Evolutionary conservation across 2,113 vertebrate species (phyloP).

Genomic region (Desmodus rotundus): DNA sequence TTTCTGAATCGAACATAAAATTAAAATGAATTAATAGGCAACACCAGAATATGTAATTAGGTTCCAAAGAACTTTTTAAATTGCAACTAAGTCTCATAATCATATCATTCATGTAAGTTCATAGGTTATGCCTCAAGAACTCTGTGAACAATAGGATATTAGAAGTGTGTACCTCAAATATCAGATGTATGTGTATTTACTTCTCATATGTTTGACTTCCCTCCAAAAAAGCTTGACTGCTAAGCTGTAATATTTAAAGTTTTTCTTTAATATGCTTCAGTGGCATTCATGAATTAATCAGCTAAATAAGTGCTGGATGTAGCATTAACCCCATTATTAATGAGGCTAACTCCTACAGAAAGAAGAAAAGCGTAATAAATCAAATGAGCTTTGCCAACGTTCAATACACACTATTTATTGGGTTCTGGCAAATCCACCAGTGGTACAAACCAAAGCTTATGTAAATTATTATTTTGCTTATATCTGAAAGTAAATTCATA

Average conservation of each 20-base stretch:
- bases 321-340: neutral
- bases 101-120: neutral
- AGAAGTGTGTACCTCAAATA: neutral
- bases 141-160: neutral
- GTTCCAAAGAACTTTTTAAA: neutral
- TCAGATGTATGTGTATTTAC: neutral
- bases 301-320: neutral
- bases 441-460: slow-evolving; percentile 42
- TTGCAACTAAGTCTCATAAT: neutral
- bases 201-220: neutral
- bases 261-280: neutral
- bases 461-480: slow-evolving; percentile 66
- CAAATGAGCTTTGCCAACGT: neutral
- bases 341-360: neutral
- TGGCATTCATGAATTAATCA: neutral
- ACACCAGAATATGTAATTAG: neutral
- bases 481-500: slow-evolving; percentile 72
- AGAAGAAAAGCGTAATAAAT: neutral
- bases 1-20: neutral
- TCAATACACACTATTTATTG: neutral
- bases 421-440: slow-evolving; percentile 50
- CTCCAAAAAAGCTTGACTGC: neutral
- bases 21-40: neutral
- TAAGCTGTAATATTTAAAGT: neutral
- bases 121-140: neutral